Evolutionary conservation across 2,888 invertebrate genomes (phyloP).

Genomic region (Adelphocoris suturalis): DNA sequence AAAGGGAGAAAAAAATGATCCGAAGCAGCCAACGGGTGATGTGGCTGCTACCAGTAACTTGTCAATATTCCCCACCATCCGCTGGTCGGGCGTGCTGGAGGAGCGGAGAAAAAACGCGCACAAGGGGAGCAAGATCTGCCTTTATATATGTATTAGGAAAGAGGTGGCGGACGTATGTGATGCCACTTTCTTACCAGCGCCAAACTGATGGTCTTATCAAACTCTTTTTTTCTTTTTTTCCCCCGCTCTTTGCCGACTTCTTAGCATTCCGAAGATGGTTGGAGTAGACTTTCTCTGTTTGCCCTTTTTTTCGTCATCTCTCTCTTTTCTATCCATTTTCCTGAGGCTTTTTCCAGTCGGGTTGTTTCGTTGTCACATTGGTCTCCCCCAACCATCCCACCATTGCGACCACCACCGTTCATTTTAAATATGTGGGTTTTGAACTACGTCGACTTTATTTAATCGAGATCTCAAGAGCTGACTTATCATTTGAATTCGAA

Average conservation of each 20-base stretch:
- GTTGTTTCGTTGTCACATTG: not conserved
- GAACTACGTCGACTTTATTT: not conserved
- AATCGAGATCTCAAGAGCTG: too few species aligned
- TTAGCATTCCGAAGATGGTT: constrained; percentile 33
- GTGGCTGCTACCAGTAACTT: constrained; percentile 27
- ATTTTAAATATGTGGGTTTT: too few species aligned
- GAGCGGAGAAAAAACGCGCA: not conserved
- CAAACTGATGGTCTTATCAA: constrained; percentile 55
- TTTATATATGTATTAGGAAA: constrained; percentile 53
- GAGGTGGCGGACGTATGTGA: constrained; percentile 45
- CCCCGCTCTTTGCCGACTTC: not conserved
- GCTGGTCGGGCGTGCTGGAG: not conserved
- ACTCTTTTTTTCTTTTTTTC: not conserved
- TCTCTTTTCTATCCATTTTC: not conserved
- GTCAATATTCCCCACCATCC: constrained; percentile 45
- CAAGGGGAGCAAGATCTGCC: not conserved
- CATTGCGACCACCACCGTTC: not conserved
- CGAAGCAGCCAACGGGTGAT: constrained; percentile 4
- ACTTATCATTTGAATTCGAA: too few species aligned
- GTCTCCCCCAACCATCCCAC: not conserved
- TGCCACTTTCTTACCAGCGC: constrained; percentile 44
- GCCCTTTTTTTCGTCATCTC: not conserved
- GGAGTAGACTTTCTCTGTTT: constrained; percentile 18
- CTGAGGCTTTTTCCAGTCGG: not conserved
- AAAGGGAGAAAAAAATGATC: constrained; percentile 12